Evolutionary conservation across 2,797 vertebrate species (phyloP), one percentile per base, ranked within the genome.

Genomic region (Rhyacichthys aspro): DNA sequence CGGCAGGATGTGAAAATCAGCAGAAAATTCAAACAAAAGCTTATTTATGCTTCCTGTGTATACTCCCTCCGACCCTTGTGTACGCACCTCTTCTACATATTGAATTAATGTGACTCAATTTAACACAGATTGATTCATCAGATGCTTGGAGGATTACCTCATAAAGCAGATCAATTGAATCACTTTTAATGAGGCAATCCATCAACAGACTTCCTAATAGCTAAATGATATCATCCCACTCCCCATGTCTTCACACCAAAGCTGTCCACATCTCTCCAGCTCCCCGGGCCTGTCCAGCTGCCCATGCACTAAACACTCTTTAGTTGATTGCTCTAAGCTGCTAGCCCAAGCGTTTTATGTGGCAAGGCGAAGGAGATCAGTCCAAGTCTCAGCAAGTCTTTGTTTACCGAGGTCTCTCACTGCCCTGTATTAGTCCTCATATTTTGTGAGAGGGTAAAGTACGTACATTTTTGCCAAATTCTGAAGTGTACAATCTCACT

Each of bases 131-230:
- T 59, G 41, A 79, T 75, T 82, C 58, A 58, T 76, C 67, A 58
- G 55, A 37, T 6, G 63, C 67, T 80, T 39, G 53, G 55, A 23
- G 54, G 55, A 62, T 87, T 49, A 63, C 58, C 70, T 61, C 59
- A 67, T 70, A 59, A 69, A 65, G 48, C 17, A 70, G 60, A 89
- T 84, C 77, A 80, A 79, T 84, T 70, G 53, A 81, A 71, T 78
- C 65, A 54, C 76, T 76, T 41, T 57, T 81, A 84, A 89, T 82
- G 78, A 82, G 82, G 56, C 65, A 16, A 83, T 90, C 78, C 74
- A 81, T 89, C 86, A 87, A 41, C 50, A 11, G 44, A 79, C 84
- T 60, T 16, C 34, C 72, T 77, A 68, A 74, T 76, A 34, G 64
- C 76, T 80, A 55, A 75, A 81, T 87, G 70, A 67, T 39, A 74